Base-by-base conservation (phyloP, 2,797 vertebrate species). In the Smutsia temminckii region DNA sequence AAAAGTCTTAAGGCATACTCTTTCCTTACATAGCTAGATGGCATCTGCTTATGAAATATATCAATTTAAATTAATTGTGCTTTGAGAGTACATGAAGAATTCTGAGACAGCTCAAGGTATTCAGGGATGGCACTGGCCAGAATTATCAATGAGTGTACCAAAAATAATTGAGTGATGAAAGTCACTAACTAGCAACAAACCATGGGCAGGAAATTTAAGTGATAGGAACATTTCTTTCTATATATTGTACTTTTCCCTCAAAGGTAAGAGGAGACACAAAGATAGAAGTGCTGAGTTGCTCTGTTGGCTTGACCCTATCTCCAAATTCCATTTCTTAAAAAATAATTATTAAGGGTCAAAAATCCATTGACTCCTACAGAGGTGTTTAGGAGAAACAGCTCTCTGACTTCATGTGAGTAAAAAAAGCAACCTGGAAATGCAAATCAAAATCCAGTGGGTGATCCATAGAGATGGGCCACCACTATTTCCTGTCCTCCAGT, bases 51-150 rank as follows among this genome's bases (percentile, higher is more conserved):
- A 57, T 49, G 32, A 95, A 87, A 72, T 79, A 32, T 34, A 66
- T 72, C n/a, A 46, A 55, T 63, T 93, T 91, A 94, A 94, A 42
- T 85, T 61, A 64, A 92, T 78, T 89, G 29, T 85, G 53, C 87
- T 92, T 91, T 12, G 16, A 61, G 46, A 79, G 11, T 64, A 42
- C 46, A 66, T 37, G 72, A 91, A 84, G 61, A 89, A 87, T 89
- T 71, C 37, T 92, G 46, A 93, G 71, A 75, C 20, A 92, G 40
- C 3, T 85, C 49, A 32, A 32, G 16, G 16, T 94, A 69, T 29
- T 37, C 61, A 34, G 40, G 23, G 69, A 3, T 14, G 63, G 21
- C 61, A 80, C 9, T 72, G 34, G n/a, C 17, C 69, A 71, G 23
- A 92, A 69, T 92, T 89, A 77, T 40, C 86, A 87, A 64, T 59